Percentiles rank a stretch among this genome's conserved stretches.
Conservation (phyloP, 2,888 invertebrate species). For the Miltochrista miniata region DNA sequence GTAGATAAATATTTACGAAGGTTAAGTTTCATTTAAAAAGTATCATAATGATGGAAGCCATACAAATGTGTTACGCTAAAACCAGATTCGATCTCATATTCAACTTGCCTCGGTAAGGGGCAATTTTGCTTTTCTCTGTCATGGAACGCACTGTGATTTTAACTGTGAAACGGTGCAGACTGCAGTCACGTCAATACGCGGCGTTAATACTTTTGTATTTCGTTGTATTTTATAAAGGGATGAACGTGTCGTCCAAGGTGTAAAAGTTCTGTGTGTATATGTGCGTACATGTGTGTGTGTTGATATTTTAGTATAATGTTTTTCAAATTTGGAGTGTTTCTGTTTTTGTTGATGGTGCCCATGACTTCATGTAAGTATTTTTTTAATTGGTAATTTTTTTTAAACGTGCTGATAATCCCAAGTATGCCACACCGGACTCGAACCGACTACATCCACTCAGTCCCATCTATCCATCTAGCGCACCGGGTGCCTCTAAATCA, state of each 20-base stretch:
- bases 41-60: not conserved
- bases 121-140: constrained; percentile 33
- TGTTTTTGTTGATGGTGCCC: constrained; percentile 43
- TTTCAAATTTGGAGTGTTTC: constrained; percentile 43
- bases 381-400: not conserved
- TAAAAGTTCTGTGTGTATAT: too few relatives aligned
- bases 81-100: not conserved
- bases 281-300: too few relatives aligned
- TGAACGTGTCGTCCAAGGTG: too few relatives aligned
- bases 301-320: too few relatives aligned
- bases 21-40: not conserved
- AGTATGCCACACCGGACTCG: too few relatives aligned
- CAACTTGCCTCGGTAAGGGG: not conserved
- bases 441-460: too few relatives aligned
- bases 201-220: not conserved
- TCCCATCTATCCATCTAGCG: too few relatives aligned
- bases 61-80: not conserved
- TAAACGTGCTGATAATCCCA: too few relatives aligned
- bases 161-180: constrained; percentile 9
- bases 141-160: constrained; percentile 14
- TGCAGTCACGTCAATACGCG: constrained; percentile 8
- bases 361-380: constrained; percentile 51
- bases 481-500: too few relatives aligned
- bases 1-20: not conserved
- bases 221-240: not conserved